phyloP scores from a whole-genome alignment of 2,888 invertebrate species.

The Lamproptera curius region DNA sequence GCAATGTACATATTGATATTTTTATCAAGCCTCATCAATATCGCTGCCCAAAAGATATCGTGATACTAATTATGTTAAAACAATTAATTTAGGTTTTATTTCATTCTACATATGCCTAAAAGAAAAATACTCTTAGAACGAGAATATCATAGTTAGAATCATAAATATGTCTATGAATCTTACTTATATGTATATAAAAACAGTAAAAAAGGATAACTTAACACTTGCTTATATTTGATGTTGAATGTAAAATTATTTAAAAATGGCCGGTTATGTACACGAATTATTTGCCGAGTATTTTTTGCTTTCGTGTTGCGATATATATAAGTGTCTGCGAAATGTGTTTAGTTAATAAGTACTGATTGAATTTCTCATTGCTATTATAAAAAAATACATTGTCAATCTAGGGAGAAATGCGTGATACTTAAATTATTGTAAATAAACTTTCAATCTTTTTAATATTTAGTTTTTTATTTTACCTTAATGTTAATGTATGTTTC shows the following conservation, averaged over 20 bases:
- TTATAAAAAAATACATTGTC: not conserved
- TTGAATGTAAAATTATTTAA: slow-evolving; percentile 12
- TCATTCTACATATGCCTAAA: slow-evolving; percentile 2
- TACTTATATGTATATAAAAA: slow-evolving; percentile 11
- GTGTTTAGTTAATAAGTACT: not conserved
- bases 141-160: no score
- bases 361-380: not conserved
- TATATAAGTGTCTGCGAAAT: not conserved
- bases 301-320: slow-evolving; percentile 7
- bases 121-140: not conserved
- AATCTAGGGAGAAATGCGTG: slow-evolving; percentile 16
- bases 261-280: slow-evolving; percentile 9
- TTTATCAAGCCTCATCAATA: slow-evolving; percentile 23
- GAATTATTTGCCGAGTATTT: slow-evolving; percentile 7
- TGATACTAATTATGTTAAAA: slow-evolving; percentile 29
- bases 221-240: slow-evolving; percentile 6
- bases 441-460: slow-evolving; percentile 19
- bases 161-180: no score
- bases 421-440: slow-evolving; percentile 21
- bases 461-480: slow-evolving; percentile 10
- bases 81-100: no score
- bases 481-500: no score
- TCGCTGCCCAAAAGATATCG: slow-evolving; percentile 25
- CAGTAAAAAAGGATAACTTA: slow-evolving; percentile 1
- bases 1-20: slow-evolving; percentile 29